Evolutionary conservation across 2,113 vertebrate genomes (phyloP).

Genomic region (Meleagris gallopavo): DNA sequence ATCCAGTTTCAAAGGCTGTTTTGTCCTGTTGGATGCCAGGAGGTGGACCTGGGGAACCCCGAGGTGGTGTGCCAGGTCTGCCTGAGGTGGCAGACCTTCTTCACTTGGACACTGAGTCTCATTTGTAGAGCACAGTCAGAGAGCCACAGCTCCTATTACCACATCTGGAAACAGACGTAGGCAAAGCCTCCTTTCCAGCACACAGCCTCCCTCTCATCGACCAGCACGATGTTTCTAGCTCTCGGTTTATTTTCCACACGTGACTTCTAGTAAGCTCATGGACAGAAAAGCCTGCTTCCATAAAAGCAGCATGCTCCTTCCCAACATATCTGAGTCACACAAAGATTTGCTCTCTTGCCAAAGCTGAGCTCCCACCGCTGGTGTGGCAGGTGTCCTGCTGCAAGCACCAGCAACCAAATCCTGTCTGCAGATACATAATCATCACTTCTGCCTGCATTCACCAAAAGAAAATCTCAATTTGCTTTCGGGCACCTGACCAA

Average conservation of each 20-base stretch:
- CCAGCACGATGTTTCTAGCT: conserved; percentile 9
- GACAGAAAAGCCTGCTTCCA: background rate
- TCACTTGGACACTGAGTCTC: background rate
- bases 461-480: background rate
- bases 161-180: conserved; percentile 32
- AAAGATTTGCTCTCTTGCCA: background rate
- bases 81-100: background rate
- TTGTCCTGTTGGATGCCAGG: background rate
- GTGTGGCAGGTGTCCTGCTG: background rate
- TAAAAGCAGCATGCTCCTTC: background rate
- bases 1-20: background rate
- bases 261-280: background rate
- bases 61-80: background rate
- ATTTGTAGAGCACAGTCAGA: conserved; percentile 43
- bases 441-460: background rate
- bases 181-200: conserved; percentile 46
- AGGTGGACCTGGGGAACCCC: background rate
- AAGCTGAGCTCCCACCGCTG: background rate
- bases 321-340: background rate
- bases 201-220: conserved; percentile 6
- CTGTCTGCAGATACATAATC: background rate
- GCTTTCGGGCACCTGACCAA: conserved; percentile 2
- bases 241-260: background rate
- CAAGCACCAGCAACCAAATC: background rate
- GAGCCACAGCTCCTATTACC: background rate